phyloP scores from a whole-genome alignment of 2,888 invertebrate species.

The Sarcophaga caerulescens region DNA sequence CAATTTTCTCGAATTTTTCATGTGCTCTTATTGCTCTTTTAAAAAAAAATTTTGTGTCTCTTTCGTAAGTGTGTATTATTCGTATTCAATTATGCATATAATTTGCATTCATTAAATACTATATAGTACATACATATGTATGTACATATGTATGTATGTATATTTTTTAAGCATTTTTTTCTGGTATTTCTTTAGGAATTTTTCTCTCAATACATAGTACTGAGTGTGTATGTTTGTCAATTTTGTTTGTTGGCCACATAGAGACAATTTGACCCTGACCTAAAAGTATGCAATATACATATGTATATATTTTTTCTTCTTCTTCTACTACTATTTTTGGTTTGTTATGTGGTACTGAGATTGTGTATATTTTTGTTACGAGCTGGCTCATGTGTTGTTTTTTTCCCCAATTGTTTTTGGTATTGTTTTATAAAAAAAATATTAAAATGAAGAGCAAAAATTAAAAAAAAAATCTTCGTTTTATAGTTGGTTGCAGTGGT shows the following conservation, averaged over 20 bases:
- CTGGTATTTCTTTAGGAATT: not conserved
- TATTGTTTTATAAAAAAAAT: conserved; percentile 3
- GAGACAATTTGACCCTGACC: conserved; percentile 60
- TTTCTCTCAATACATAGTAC: not conserved
- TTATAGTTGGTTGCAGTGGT: conserved; percentile 47
- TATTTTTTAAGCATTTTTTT: not conserved
- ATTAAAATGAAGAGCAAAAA: not conserved
- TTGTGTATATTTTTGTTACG: not conserved
- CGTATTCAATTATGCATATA: conserved; percentile 62
- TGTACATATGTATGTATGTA: not conserved
- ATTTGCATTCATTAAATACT: conserved; percentile 60
- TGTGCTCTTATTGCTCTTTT: not conserved
- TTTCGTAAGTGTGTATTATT: conserved; percentile 14
- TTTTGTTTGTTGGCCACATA: conserved; percentile 32
- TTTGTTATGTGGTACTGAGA: conserved; percentile 1
- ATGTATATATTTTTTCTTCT: conserved; percentile 22
- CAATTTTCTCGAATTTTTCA: not conserved
- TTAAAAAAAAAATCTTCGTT: conserved; percentile 15
- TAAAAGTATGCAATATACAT: conserved; percentile 45
- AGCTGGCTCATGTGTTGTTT: conserved; percentile 8
- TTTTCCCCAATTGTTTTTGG: not conserved
- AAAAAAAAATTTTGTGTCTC: not conserved
- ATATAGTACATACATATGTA: conserved; percentile 8
- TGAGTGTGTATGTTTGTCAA: not conserved
- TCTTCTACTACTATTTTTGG: not conserved